Conservation (phyloP, 1,140 invertebrate genomes). For the Diachasmimorpha longicaudata region DNA sequence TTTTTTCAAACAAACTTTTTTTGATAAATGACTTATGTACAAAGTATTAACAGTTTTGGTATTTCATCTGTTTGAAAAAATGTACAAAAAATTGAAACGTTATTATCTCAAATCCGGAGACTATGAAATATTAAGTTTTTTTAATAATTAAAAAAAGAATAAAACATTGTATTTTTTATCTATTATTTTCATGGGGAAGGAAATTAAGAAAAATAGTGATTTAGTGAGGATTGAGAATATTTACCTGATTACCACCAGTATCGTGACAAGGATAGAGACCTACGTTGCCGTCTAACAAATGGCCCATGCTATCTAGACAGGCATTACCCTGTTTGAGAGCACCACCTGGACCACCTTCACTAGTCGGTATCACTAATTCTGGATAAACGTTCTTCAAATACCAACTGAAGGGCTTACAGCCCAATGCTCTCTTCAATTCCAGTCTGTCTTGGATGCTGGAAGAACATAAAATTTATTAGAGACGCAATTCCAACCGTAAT, state of each 20-base stretch:
- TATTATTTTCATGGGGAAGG: too few relatives aligned
- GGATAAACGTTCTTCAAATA: constrained; percentile 97
- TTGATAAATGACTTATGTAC: too few relatives aligned
- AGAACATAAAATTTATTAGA: constrained; percentile 28
- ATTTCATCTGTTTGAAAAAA: too few relatives aligned
- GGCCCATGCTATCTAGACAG: constrained; percentile 94
- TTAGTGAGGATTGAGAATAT: background rate
- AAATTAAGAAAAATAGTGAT: background rate
- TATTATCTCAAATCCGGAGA: too few relatives aligned
- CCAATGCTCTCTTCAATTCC: constrained; percentile 78
- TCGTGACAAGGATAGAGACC: constrained; percentile 95
- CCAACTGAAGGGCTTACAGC: constrained; percentile 97
- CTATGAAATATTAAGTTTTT: too few relatives aligned
- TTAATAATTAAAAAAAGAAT: too few relatives aligned
- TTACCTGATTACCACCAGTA: constrained; percentile 92
- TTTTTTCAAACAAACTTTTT: too few relatives aligned
- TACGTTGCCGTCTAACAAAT: constrained; percentile 84
- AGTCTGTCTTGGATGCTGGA: constrained; percentile 85
- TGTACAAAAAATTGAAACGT: too few relatives aligned
- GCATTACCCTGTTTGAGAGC: constrained; percentile 78
- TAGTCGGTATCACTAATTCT: constrained; percentile 80
- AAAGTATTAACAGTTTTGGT: too few relatives aligned
- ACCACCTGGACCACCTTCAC: constrained; percentile 64
- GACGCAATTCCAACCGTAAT: too few relatives aligned
- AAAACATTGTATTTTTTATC: too few relatives aligned